Conservation (phyloP, 2,797 vertebrate genomes). For the Triplophysa yarkandensis region DNA sequence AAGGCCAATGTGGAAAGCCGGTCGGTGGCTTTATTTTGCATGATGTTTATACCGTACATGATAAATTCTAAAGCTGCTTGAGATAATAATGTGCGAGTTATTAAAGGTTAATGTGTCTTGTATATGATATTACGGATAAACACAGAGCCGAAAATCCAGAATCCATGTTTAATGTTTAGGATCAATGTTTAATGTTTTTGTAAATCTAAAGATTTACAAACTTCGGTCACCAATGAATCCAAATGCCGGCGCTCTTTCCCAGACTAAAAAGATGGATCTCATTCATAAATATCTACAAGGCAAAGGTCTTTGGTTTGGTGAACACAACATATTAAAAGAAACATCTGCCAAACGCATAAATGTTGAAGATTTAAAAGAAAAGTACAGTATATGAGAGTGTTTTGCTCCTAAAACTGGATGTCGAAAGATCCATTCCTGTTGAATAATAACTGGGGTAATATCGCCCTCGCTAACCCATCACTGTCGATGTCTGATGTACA, state of each 20-base stretch:
- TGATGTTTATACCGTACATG: conserved; percentile 38
- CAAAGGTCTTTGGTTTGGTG: too few species aligned
- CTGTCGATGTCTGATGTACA: conserved; percentile 21
- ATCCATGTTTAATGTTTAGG: background rate
- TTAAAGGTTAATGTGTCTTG: conserved; percentile 50
- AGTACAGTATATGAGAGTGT: too few species aligned
- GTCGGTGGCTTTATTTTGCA: conserved; percentile 27
- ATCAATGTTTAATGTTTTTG: too few species aligned
- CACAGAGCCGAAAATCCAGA: background rate
- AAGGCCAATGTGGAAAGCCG: conserved; percentile 32
- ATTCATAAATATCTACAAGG: background rate
- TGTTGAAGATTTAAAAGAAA: too few species aligned
- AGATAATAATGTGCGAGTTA: conserved; percentile 45
- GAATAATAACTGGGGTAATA: background rate
- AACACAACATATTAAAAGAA: too few species aligned
- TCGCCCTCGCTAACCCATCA: conserved; percentile 8
- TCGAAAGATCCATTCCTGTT: background rate
- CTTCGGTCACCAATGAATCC: background rate
- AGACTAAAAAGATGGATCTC: background rate
- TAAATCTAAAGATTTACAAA: conserved; percentile 49
- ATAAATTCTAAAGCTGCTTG: conserved; percentile 48
- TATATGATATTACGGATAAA: conserved; percentile 28
- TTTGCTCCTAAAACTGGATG: too few species aligned
- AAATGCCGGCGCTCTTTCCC: too few species aligned
- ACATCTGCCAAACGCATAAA: too few species aligned